phyloP scores from a whole-genome alignment of 1,140 invertebrate genomes.

The Artemia franciscana region DNA sequence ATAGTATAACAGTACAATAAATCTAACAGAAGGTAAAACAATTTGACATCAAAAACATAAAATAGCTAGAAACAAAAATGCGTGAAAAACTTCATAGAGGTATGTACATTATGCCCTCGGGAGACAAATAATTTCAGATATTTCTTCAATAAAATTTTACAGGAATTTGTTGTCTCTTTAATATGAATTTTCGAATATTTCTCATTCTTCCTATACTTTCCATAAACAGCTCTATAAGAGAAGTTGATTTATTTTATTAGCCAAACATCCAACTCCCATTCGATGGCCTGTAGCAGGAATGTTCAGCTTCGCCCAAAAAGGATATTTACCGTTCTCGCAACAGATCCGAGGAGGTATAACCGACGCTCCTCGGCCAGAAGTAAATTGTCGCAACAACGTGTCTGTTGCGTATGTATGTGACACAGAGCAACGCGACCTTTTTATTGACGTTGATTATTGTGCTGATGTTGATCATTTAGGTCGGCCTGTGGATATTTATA shows the following conservation, averaged over 20 bases:
- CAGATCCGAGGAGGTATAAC: slow-evolving; percentile 31
- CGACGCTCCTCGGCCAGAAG: slow-evolving; percentile 26
- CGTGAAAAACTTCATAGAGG: too few relatives aligned
- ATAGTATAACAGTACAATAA: too few relatives aligned
- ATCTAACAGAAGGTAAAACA: too few relatives aligned
- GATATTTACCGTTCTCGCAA: slow-evolving; percentile 24
- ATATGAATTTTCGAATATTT: too few relatives aligned
- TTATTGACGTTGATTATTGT: slow-evolving; percentile 31
- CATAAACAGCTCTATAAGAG: too few relatives aligned
- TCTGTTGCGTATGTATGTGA: slow-evolving; percentile 27
- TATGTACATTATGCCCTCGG: too few relatives aligned
- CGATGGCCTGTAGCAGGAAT: slow-evolving; percentile 30
- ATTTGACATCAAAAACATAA: too few relatives aligned
- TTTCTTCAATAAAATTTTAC: too few relatives aligned
- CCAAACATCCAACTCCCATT: slow-evolving; percentile 26
- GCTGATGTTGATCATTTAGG: slow-evolving; percentile 30
- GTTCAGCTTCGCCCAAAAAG: slow-evolving; percentile 25
- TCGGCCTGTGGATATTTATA: slow-evolving; percentile 27
- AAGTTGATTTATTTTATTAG: slow-evolving; percentile 17
- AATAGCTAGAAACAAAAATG: too few relatives aligned
- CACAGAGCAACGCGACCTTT: slow-evolving; percentile 26
- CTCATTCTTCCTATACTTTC: too few relatives aligned
- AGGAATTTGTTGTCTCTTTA: too few relatives aligned
- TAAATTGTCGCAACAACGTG: slow-evolving; percentile 26
- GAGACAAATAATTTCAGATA: too few relatives aligned